These are phyloP conservation scores for Ethmia dodecea DNA, from an alignment of 2,888 invertebrate genomes.

Conservation along the genomic window DNA sequence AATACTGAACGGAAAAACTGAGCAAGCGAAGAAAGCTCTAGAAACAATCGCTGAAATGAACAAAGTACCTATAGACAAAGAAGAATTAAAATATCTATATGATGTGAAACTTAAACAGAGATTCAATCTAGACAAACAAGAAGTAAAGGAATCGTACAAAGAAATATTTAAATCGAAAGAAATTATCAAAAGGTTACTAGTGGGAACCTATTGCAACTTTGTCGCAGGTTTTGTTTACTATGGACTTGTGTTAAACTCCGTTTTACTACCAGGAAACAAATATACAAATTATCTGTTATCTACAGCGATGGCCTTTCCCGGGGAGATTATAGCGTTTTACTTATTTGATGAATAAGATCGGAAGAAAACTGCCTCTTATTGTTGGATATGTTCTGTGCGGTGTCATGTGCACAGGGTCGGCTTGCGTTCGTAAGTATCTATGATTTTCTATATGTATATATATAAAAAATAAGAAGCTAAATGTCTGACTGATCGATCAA, in stretches of 20 bases:
- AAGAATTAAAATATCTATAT: slow-evolving; percentile 37
- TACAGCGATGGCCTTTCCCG: slow-evolving; percentile 59
- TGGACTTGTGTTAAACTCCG: slow-evolving; percentile 56
- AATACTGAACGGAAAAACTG: slow-evolving; percentile 45
- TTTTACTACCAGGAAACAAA: slow-evolving; percentile 55
- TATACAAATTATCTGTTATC: slow-evolving; percentile 54
- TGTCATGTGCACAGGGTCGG: slow-evolving; percentile 37
- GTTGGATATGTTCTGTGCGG: slow-evolving; percentile 44
- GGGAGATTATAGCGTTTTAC: slow-evolving; percentile 48
- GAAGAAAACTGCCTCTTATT: slow-evolving; percentile 47
- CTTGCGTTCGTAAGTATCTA: slow-evolving; percentile 44
- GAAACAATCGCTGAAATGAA: slow-evolving; percentile 41
- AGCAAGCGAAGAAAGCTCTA: slow-evolving; percentile 41
- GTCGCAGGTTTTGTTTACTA: slow-evolving; percentile 56
- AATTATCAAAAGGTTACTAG: slow-evolving; percentile 41
- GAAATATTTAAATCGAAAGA: slow-evolving; percentile 45
- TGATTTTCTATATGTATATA: no score
- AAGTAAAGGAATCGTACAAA: slow-evolving; percentile 36
- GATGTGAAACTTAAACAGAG: slow-evolving; percentile 36
- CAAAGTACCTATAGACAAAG: slow-evolving; percentile 37
- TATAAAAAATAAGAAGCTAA: no score
- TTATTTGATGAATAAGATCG: slow-evolving; percentile 56
- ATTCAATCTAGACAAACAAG: slow-evolving; percentile 40
- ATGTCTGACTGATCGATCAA: no score
- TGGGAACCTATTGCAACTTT: slow-evolving; percentile 39